phyloP scores from a whole-genome alignment of 2,797 vertebrate species.

The Adelosebastes latens region DNA sequence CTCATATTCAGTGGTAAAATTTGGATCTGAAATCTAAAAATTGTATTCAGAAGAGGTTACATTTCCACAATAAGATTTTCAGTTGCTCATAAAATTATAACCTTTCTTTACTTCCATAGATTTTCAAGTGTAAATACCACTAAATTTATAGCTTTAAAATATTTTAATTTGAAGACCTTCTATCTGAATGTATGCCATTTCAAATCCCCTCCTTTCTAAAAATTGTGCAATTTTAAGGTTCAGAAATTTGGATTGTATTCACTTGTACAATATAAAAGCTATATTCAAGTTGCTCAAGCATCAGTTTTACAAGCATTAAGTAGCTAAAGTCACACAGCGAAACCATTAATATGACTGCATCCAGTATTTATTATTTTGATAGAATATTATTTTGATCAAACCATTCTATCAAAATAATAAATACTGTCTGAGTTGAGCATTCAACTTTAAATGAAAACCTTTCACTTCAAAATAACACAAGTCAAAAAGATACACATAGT shows the following conservation, averaged over 20 bases:
- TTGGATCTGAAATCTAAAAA: not conserved
- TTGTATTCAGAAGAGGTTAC: not conserved
- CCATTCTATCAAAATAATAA: not conserved
- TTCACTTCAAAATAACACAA: not conserved
- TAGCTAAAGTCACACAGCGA: not conserved
- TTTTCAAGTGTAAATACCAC: not conserved
- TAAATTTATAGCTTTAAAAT: not conserved
- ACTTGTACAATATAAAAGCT: not conserved
- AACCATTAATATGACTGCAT: not conserved
- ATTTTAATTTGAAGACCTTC: not conserved
- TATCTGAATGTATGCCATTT: not conserved
- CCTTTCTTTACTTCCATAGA: not conserved
- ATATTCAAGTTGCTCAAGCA: not conserved
- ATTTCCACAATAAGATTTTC: not conserved
- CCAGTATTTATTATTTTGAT: not conserved
- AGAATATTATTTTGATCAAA: not conserved
- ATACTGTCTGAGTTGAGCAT: not conserved
- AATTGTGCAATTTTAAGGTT: not conserved
- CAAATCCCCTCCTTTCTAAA: not conserved
- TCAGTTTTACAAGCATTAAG: not conserved
- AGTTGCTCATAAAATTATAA: not conserved
- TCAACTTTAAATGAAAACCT: not conserved
- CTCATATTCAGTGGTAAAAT: not conserved
- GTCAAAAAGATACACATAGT: not conserved
- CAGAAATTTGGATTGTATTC: not conserved